phyloP scores from a whole-genome alignment of 2,888 invertebrate genomes.

The Chaetoderma sp. region DNA sequence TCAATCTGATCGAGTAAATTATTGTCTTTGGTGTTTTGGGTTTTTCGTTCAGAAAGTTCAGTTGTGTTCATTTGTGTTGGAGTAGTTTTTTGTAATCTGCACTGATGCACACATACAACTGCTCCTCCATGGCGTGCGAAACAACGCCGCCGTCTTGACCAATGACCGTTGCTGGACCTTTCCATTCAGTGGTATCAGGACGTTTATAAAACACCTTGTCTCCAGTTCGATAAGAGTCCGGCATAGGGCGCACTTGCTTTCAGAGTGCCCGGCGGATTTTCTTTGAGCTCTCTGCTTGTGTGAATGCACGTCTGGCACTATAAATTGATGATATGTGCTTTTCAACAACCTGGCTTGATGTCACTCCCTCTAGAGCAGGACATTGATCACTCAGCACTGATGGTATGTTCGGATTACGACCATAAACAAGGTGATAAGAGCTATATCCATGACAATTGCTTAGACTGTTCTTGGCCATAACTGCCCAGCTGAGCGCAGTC shows the following conservation, averaged over 20 bases:
- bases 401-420: slow-evolving; percentile 20
- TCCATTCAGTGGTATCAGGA: slow-evolving; percentile 35
- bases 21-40: no score
- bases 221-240: slow-evolving; percentile 20
- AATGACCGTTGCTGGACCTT: slow-evolving; percentile 35
- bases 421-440: slow-evolving; percentile 21
- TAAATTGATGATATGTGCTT: slow-evolving; percentile 7
- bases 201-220: slow-evolving; percentile 38
- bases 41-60: no score
- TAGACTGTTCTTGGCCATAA: slow-evolving; percentile 15
- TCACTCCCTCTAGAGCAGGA: slow-evolving; percentile 19
- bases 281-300: slow-evolving; percentile 17
- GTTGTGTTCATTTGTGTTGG: background rate
- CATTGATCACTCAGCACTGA: slow-evolving; percentile 14
- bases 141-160: slow-evolving; percentile 37
- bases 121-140: slow-evolving; percentile 39
- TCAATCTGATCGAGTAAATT: no score
- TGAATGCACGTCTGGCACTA: slow-evolving; percentile 5
- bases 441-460: slow-evolving; percentile 2
- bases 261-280: slow-evolving; percentile 19
- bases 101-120: slow-evolving; percentile 29
- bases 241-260: slow-evolving; percentile 7
- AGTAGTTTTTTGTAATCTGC: slow-evolving; percentile 22
- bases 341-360: slow-evolving; percentile 12
- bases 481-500: slow-evolving; percentile 17